Percentiles rank a stretch among this genome's conserved stretches.
Conservation (phyloP, 2,113 vertebrate species). For the Tretioscincus oriximinensis region DNA sequence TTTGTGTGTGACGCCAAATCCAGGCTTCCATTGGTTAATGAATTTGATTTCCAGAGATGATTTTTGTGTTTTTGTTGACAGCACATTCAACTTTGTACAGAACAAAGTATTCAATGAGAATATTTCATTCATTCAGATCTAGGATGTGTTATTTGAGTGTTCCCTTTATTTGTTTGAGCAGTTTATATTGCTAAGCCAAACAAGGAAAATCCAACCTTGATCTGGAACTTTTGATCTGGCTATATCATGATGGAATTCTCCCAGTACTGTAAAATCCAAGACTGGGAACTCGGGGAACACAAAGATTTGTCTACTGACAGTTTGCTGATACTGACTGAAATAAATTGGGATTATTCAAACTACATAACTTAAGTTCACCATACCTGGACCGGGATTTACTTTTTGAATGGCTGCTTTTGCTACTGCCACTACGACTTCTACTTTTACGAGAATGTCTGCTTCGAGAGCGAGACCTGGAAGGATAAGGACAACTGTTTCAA, state of each 20-base stretch:
- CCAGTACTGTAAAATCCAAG: background rate
- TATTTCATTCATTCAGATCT: too few relatives aligned
- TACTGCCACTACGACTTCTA: conserved; percentile 88
- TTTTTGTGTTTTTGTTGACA: too few relatives aligned
- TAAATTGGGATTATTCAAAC: background rate
- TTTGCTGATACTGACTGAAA: background rate
- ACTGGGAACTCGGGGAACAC: too few relatives aligned
- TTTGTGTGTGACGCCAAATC: too few relatives aligned
- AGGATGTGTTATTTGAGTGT: too few relatives aligned
- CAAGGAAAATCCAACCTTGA: background rate
- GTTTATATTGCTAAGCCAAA: background rate
- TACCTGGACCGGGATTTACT: conserved; percentile 85
- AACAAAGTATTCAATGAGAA: too few relatives aligned
- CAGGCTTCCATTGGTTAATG: too few relatives aligned
- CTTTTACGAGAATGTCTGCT: conserved; percentile 93
- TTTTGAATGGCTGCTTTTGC: conserved; percentile 85
- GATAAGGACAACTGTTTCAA: background rate
- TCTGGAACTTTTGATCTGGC: background rate
- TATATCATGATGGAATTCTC: background rate
- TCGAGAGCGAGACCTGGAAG: conserved; percentile 87
- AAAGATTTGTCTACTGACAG: background rate
- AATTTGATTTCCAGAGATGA: too few relatives aligned
- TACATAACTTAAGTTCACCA: conserved; percentile 12
- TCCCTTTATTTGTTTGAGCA: too few relatives aligned
- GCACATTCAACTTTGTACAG: too few relatives aligned